These are phyloP conservation scores for Antitype chi DNA, from an alignment of 2,888 invertebrate genomes.

Conservation along the genomic window DNA sequence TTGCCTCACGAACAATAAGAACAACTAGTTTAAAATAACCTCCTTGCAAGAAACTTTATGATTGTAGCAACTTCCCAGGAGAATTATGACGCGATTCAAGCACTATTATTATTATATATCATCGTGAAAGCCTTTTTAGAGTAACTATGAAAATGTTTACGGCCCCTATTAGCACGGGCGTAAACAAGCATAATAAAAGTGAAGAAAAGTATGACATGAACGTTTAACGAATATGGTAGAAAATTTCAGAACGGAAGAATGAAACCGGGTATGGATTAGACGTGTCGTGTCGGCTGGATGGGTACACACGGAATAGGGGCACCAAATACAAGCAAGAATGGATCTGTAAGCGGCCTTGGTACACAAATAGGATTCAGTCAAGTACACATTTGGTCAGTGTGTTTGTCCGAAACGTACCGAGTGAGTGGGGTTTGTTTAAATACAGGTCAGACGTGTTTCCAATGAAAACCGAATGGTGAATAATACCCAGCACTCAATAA, in stretches of 20 bases:
- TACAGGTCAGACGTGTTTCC: constrained; percentile 43
- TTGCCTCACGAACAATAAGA: constrained; percentile 24
- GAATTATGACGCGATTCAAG: constrained; percentile 53
- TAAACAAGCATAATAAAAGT: constrained; percentile 55
- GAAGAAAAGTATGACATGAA: constrained; percentile 35
- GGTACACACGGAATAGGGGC: constrained; percentile 45
- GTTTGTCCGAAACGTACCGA: constrained; percentile 38
- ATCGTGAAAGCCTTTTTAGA: constrained; percentile 59
- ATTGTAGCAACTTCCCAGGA: constrained; percentile 43
- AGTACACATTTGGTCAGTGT: constrained; percentile 58
- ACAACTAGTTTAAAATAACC: constrained; percentile 44
- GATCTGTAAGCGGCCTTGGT: constrained; percentile 41
- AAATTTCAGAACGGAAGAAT: constrained; percentile 7
- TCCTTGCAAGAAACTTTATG: constrained; percentile 40
- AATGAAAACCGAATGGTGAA: constrained; percentile 37
- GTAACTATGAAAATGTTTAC: constrained; percentile 59
- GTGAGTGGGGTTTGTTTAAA: constrained; percentile 48
- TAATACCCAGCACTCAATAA: constrained; percentile 9
- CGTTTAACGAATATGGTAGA: constrained; percentile 17
- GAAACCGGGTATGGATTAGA: constrained; percentile 13
- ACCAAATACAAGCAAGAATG: constrained; percentile 50
- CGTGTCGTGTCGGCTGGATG: constrained; percentile 1
- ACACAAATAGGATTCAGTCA: constrained; percentile 59
- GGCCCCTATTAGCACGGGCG: constrained; percentile 49
- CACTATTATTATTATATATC: constrained; percentile 49